Conservation (phyloP, 2,888 invertebrate species). For the Agrotis clavis region DNA sequence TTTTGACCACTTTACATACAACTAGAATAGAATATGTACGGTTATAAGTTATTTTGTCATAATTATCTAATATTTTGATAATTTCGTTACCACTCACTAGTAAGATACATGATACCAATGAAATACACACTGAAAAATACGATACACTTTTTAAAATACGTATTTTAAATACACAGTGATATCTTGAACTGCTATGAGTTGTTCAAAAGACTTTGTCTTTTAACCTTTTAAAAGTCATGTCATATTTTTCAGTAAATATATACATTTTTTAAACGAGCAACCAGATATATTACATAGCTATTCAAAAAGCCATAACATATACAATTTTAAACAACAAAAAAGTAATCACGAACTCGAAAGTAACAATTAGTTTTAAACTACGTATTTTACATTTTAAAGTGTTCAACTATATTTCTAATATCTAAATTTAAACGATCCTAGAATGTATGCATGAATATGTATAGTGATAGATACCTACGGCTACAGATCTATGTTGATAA, state of each 20-base stretch:
- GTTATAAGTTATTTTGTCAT: constrained; percentile 73
- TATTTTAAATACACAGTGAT: constrained; percentile 33
- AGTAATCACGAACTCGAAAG: constrained; percentile 62
- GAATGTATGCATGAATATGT: constrained; percentile 65
- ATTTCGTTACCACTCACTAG: constrained; percentile 72
- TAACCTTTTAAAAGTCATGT: constrained; percentile 6
- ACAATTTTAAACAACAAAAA: constrained; percentile 61
- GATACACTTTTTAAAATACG: constrained; percentile 18
- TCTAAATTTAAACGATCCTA: constrained; percentile 51
- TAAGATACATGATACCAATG: constrained; percentile 52
- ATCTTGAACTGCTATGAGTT: neutral
- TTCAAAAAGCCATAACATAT: constrained; percentile 76
- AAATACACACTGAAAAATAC: constrained; percentile 53
- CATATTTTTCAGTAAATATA: constrained; percentile 46
- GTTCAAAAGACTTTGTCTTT: constrained; percentile 31
- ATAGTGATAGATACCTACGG: constrained; percentile 60
- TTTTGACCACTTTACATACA: constrained; percentile 83
- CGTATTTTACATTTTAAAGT: constrained; percentile 65
- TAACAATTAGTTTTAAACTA: constrained; percentile 67
- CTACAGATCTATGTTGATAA: constrained; percentile 27
- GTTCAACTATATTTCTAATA: constrained; percentile 58
- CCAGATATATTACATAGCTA: constrained; percentile 72
- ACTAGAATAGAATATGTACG: constrained; percentile 84
- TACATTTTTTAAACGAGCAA: constrained; percentile 56
- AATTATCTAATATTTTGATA: constrained; percentile 72